A percentile compares a stretch with the other conserved stretches of the same genome.
Conservation (phyloP, 2,888 invertebrate genomes). For the Lasioglossum calceatum region DNA sequence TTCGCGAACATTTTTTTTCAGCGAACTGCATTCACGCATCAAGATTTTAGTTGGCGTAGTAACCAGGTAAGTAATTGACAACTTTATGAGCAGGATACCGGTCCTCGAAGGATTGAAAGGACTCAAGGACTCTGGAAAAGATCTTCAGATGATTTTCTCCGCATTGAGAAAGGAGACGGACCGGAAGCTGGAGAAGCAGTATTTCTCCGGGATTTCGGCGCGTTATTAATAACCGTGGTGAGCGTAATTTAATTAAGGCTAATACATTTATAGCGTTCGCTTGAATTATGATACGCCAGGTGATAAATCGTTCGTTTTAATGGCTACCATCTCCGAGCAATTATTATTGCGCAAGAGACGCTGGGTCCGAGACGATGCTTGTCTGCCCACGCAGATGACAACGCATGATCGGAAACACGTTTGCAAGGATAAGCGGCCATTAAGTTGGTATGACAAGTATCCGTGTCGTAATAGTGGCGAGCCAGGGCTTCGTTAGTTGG, state of each 20-base stretch:
- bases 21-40: no score
- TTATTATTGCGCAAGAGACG: conserved; percentile 55
- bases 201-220: conserved; percentile 31
- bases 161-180: background rate
- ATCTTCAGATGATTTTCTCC: background rate
- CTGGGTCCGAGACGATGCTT: conserved; percentile 46
- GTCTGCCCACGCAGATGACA: conserved; percentile 65
- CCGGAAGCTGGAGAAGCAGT: background rate
- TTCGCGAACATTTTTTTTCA: background rate
- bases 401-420: conserved; percentile 60
- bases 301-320: conserved; percentile 75
- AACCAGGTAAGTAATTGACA: background rate
- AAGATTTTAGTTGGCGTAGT: no score
- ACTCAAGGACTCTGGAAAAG: background rate
- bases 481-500: conserved; percentile 32
- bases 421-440: conserved; percentile 57
- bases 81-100: background rate
- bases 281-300: conserved; percentile 62
- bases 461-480: conserved; percentile 39
- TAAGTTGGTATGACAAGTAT: conserved; percentile 48
- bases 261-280: conserved; percentile 58
- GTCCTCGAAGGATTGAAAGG: background rate
- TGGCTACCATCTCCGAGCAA: conserved; percentile 67
- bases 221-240: conserved; percentile 48
- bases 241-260: conserved; percentile 65